Conservation (phyloP, 2,113 vertebrate species). For the Burhinus oedicnemus region DNA sequence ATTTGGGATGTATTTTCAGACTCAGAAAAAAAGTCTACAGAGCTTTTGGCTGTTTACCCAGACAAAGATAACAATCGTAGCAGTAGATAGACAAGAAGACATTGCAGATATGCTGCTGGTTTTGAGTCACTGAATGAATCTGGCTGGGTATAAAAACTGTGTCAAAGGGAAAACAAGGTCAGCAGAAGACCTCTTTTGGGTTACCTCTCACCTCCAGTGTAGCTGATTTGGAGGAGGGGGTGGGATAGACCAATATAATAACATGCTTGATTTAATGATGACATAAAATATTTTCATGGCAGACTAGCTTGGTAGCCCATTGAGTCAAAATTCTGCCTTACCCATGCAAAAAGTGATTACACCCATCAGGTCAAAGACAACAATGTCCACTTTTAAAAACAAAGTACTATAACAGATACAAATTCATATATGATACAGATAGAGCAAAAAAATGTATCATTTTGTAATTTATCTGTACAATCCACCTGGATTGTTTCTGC, state of each 20-base stretch:
- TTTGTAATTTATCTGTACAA: not conserved
- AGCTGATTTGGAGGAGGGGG: not conserved
- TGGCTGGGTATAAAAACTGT: not conserved
- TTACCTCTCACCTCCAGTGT: not conserved
- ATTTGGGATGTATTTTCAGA: not conserved
- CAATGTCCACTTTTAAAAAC: not conserved
- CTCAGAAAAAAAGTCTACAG: not conserved
- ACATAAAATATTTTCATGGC: not conserved
- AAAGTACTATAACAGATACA: not conserved
- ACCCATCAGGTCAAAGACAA: not conserved
- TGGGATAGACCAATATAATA: not conserved
- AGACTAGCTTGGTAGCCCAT: not conserved
- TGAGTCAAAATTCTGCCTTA: not conserved
- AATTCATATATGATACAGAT: not conserved
- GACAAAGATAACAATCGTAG: not conserved
- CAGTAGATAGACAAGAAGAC: not conserved
- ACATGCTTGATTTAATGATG: not conserved
- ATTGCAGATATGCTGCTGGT: not conserved
- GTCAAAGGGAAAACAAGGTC: not conserved
- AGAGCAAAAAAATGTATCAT: not conserved
- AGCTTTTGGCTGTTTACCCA: not conserved
- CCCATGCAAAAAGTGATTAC: not conserved
- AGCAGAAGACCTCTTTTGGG: not conserved
- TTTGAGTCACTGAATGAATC: not conserved
- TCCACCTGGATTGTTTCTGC: not conserved